Evolutionary conservation across 2,113 vertebrate species (phyloP), one percentile per base, ranked within the genome.

Genomic region (Beaufortia kweichowensis): DNA sequence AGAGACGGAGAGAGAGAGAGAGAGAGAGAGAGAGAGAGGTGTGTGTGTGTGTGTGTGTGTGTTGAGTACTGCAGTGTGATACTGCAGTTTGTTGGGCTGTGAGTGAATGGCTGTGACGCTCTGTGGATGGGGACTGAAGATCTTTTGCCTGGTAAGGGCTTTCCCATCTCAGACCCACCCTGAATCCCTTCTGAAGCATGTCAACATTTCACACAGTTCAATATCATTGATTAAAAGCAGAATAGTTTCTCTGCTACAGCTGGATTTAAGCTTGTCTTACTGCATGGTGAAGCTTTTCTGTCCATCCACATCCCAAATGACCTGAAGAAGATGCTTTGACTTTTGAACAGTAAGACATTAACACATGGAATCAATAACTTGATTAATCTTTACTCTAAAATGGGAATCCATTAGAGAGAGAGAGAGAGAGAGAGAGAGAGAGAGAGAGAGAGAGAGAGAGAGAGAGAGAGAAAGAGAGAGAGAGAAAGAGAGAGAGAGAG

Each of bases 1-100:
- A 46, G 65, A 74, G 53, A 31, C 68, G 24, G 69, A 64, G 59
- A 61, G 50, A 81, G 74, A 33, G 68, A 19, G 50, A 17, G 50
- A 26, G 64, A 24, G 24, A 4, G 41, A 19, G 31, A 23, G 53
- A 41, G 60, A n/a, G 53, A 26, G 50, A 17, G 60, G 56, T 48
- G 56, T 73, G 53, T 7, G 24, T 62, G 69, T 43, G 67, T 60
- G 75, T 61, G 75, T 66, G 80, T 69, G 23, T 62, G 65, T 12
- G 73, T 56, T 74, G 63, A 69, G 21, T 75, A 4, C 80, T 80
- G 81, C 81, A 83, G 81, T 77, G 69, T n/a, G 62, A 62, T 43
- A 67, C 75, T 83, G 79, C 82, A 78, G 82, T 66, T 80, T 39
- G 57, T 19, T 46, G 41, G 74, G 75, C 75, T 81, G 75, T 50